Evolutionary conservation across 2,888 invertebrate species (phyloP).

Genomic region (Smittia sp.): DNA sequence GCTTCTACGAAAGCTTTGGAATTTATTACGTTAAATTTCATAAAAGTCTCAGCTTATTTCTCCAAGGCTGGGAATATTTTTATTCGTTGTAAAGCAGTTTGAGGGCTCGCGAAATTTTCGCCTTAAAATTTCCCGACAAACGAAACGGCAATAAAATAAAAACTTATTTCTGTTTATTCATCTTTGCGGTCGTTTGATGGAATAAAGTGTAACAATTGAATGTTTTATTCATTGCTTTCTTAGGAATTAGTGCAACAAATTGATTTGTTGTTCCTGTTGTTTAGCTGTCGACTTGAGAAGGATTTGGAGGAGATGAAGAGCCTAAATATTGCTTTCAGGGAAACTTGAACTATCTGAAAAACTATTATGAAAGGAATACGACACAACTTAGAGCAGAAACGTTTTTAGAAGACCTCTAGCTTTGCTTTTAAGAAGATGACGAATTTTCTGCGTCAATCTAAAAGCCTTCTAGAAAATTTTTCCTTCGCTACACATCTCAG

Average conservation of each 20-base stretch:
- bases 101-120: too few relatives aligned
- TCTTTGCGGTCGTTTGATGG: neutral
- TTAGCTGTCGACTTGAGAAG: too few relatives aligned
- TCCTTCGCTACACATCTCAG: too few relatives aligned
- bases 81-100: neutral
- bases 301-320: too few relatives aligned
- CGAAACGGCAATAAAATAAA: slow-evolving; percentile 20
- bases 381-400: too few relatives aligned
- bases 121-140: neutral
- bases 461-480: too few relatives aligned
- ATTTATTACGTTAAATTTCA: slow-evolving; percentile 14
- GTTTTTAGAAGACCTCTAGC: too few relatives aligned
- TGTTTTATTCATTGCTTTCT: neutral
- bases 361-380: too few relatives aligned
- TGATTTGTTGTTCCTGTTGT: neutral
- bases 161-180: neutral
- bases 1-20: slow-evolving; percentile 6
- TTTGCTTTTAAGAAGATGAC: too few relatives aligned
- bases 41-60: slow-evolving; percentile 13
- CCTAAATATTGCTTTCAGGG: too few relatives aligned
- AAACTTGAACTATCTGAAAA: too few relatives aligned
- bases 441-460: too few relatives aligned
- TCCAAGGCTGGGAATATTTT: neutral
- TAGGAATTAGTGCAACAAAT: neutral
- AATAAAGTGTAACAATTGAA: neutral